These are phyloP conservation scores for Mastomys coucha DNA, from an alignment of 2,113 vertebrate species.

Conservation along the genomic window DNA sequence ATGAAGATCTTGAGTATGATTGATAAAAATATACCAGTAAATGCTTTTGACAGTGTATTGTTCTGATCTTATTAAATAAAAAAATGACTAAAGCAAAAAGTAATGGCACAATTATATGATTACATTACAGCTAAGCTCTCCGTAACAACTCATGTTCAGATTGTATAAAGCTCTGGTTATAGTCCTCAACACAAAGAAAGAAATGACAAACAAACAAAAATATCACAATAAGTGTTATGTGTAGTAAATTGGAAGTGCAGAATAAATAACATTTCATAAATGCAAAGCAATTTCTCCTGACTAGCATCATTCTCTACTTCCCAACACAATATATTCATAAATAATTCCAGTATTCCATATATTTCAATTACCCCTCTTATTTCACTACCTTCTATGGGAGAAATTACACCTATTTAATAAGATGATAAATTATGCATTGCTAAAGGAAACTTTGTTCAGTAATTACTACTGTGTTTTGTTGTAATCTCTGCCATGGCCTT, in stretches of 20 bases:
- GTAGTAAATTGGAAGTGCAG: background rate
- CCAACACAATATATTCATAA: background rate
- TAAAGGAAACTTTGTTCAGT: background rate
- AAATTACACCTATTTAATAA: background rate
- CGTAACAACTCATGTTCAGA: no score
- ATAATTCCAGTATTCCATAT: background rate
- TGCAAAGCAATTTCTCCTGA: background rate
- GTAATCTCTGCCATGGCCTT: background rate
- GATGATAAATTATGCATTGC: background rate
- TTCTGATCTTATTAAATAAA: background rate
- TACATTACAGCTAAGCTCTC: no score
- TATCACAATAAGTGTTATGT: background rate
- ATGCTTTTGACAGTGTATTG: background rate
- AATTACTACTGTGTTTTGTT: background rate
- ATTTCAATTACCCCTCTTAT: background rate
- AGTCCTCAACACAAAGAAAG: background rate
- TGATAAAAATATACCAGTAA: no score
- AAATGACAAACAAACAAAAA: background rate
- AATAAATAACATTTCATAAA: background rate
- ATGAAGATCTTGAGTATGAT: background rate
- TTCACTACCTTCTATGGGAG: background rate
- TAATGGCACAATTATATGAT: background rate
- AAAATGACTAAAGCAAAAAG: background rate
- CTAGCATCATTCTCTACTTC: background rate
- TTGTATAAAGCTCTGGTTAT: background rate